Percentiles rank a stretch among this genome's conserved stretches.
Conservation (phyloP, 2,797 vertebrate species). For the Menidia menidia region DNA sequence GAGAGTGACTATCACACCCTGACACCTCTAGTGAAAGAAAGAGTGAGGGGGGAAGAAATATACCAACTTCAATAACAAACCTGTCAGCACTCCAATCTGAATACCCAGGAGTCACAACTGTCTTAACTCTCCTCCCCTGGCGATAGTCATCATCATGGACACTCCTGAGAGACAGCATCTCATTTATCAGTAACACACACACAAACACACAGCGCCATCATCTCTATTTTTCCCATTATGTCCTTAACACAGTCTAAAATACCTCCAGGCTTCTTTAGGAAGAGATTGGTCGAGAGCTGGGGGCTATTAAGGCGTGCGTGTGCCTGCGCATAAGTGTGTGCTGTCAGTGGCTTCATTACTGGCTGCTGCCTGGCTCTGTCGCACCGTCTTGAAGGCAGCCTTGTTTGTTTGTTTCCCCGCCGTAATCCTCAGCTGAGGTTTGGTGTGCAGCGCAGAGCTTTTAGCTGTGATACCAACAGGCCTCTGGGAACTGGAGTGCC, state of each 20-base stretch:
- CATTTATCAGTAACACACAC: slow-evolving; percentile 65
- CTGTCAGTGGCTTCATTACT: slow-evolving; percentile 62
- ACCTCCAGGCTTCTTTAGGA: slow-evolving; percentile 48
- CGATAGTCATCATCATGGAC: slow-evolving; percentile 65
- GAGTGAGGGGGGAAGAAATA: slow-evolving; percentile 1
- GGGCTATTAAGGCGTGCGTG: slow-evolving; percentile 25
- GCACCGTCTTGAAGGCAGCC: slow-evolving; percentile 51
- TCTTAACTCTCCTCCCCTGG: slow-evolving; percentile 61
- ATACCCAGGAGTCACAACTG: slow-evolving; percentile 70
- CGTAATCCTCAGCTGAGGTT: slow-evolving; percentile 66
- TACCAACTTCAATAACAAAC: slow-evolving; percentile 76
- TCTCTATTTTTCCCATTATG: slow-evolving; percentile 73
- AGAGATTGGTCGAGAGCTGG: slow-evolving; percentile 24
- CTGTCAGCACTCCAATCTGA: slow-evolving; percentile 76
- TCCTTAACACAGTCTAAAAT: slow-evolving; percentile 69
- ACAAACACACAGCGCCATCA: slow-evolving; percentile 24
- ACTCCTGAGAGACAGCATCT: slow-evolving; percentile 69
- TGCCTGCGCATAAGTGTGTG: slow-evolving; percentile 32
- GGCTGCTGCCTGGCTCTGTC: slow-evolving; percentile 31
- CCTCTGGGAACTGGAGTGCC: slow-evolving; percentile 62
- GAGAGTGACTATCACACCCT: slow-evolving; percentile 48
- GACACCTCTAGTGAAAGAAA: slow-evolving; percentile 47
- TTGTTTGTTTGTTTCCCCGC: slow-evolving; percentile 63
- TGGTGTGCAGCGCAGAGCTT: slow-evolving; percentile 53
- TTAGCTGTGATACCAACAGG: slow-evolving; percentile 49